Percentiles rank a stretch among this genome's conserved stretches.
phyloP scores from a whole-genome alignment of 1,140 invertebrate species.

The Grapholita molesta region DNA sequence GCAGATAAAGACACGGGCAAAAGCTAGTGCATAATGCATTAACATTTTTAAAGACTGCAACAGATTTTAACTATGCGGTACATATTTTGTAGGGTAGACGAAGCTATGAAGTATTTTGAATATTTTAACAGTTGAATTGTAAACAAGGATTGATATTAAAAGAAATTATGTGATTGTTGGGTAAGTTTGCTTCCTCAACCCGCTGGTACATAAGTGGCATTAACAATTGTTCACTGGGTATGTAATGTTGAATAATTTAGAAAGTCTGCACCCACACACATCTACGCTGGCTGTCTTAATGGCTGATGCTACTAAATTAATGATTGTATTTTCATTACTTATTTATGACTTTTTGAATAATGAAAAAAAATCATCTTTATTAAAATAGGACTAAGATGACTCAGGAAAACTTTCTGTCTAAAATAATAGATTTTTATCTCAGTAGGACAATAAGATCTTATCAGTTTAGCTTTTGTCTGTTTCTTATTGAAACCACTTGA shows the following conservation, averaged over 20 bases:
- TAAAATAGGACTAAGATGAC: not conserved
- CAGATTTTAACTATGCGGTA: no score
- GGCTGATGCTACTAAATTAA: not conserved
- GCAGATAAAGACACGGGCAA: no score
- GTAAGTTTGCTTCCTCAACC: constrained; percentile 1
- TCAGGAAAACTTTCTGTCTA: not conserved
- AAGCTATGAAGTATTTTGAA: no score
- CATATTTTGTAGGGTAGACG: no score
- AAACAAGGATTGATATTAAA: not conserved
- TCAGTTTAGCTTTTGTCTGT: not conserved
- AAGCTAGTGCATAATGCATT: no score
- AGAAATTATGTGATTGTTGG: not conserved
- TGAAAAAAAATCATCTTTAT: not conserved
- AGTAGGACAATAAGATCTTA: not conserved
- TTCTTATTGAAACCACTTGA: not conserved
- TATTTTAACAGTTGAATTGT: no score
- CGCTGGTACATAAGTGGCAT: not conserved
- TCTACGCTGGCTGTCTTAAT: not conserved
- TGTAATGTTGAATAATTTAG: constrained; percentile 13
- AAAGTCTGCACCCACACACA: not conserved
- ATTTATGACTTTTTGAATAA: not conserved
- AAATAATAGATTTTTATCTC: not conserved
- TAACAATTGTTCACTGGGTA: constrained; percentile 2
- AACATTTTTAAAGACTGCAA: no score
- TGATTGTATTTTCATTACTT: no score